Percentiles rank a stretch among this genome's conserved stretches.
phyloP scores from a whole-genome alignment of 1,140 invertebrate genomes.

The Oedothorax gibbosus region DNA sequence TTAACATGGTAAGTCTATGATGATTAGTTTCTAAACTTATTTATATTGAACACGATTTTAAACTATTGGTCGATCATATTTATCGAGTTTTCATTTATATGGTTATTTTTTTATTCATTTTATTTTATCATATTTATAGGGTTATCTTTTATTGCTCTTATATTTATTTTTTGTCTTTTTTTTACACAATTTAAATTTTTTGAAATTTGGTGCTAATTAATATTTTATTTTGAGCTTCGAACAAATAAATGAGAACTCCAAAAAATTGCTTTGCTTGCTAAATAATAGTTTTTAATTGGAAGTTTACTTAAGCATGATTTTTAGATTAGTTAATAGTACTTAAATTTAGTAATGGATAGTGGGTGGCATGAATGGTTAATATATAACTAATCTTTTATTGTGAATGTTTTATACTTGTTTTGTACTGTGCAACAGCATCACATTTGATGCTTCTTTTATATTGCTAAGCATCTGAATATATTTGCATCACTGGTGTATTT shows the following conservation, averaged over 20 bases:
- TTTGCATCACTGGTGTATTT: neutral
- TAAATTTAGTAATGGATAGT: neutral
- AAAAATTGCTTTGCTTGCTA: conserved; percentile 33
- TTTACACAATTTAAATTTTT: neutral
- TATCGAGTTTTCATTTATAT: too few species aligned
- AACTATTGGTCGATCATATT: too few species aligned
- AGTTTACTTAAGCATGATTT: conserved; percentile 21
- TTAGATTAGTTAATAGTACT: conserved; percentile 22
- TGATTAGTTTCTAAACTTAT: too few species aligned
- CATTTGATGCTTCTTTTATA: conserved; percentile 34
- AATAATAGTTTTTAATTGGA: conserved; percentile 20
- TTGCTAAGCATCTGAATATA: neutral
- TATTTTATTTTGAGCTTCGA: neutral
- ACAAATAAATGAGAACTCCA: conserved; percentile 11
- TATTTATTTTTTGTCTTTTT: too few species aligned
- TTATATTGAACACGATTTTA: too few species aligned
- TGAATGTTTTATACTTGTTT: conserved; percentile 43
- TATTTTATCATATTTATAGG: too few species aligned
- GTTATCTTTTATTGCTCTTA: too few species aligned
- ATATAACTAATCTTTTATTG: conserved; percentile 27
- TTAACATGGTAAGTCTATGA: too few species aligned
- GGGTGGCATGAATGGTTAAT: conserved; percentile 18
- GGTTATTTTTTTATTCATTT: too few species aligned
- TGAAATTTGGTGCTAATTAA: neutral
- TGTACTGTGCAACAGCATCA: conserved; percentile 30